Base-by-base conservation (phyloP, 2,113 vertebrate genomes). In the Myocastor coypus region DNA sequence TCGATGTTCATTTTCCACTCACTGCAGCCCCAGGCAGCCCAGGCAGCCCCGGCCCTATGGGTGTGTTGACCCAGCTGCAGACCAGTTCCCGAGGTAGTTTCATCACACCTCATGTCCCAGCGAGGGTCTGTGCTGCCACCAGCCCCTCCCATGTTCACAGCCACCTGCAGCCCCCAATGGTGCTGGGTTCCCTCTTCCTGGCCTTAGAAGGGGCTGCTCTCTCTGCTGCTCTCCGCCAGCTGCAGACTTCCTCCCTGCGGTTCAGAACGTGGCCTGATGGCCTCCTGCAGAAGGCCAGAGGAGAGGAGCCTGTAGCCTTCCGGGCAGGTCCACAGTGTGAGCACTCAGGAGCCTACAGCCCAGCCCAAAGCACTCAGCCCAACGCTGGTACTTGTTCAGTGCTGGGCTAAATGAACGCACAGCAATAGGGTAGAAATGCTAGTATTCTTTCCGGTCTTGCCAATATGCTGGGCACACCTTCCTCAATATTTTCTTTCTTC, bases 11-110 rank as follows among this genome's bases (percentile, higher is more conserved):
- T 46, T 83, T 94, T 42, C 57, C 32, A 17, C 14, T 63, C 32
- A 37, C 69, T 52, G 0, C 0, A 0, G n/a, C 46, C 75, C 0
- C 0, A 55, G 84, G 0, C 0, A 0, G n/a, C 37, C 75, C 0
- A 0, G 46, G 84, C 69, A 40, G 55, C 40, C 37, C 16, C 1
- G 8, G 26, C 14, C 55, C 19, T 42, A 17, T 5, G 22, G 30
- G 59, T 26, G 32, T 40, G 0, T 24, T 19, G 50, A 55, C 34
- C 28, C 30, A 55, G 30, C 86, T n/a, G 59, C 37, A 57, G 1
- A 50, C 28, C 0, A 3, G 24, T 7, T 9, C 42, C 32, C 17
- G 6, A 0, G 16, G 32, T 75, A 50, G 6, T 83, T 83, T 30
- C 0, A 2, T 64, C 17, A 34, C 52, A 42, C 5, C 12, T 59